These are phyloP conservation scores for Ascidia mentula DNA, from an alignment of 23 tunicate genomes.

Conservation along the genomic window DNA sequence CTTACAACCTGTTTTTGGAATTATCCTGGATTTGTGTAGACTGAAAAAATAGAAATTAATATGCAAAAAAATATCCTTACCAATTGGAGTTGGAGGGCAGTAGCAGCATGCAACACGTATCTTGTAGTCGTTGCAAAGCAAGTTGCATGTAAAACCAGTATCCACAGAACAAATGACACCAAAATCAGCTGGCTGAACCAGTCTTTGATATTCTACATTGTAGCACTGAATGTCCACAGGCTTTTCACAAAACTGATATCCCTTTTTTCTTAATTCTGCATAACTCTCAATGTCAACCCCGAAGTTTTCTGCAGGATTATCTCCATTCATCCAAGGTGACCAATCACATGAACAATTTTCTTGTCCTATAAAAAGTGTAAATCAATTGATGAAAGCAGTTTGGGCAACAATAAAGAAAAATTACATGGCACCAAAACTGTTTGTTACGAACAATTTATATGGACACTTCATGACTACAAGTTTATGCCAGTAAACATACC, in stretches of 20 bases:
- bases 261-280: slow-evolving; percentile 24
- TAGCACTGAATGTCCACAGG: slow-evolving; percentile 82
- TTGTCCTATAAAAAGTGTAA: slow-evolving; percentile 31
- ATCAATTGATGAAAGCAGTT: too few relatives aligned
- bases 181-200: background rate
- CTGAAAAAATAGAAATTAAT: too few relatives aligned
- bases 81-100: slow-evolving; percentile 74
- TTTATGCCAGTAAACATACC: too few relatives aligned
- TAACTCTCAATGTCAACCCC: slow-evolving; percentile 43
- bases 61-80: too few relatives aligned
- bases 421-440: too few relatives aligned
- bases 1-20: too few relatives aligned
- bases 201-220: slow-evolving; percentile 9
- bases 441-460: too few relatives aligned
- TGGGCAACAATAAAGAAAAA: too few relatives aligned
- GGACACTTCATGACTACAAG: too few relatives aligned
- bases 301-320: slow-evolving; percentile 22
- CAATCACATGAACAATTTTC: slow-evolving; percentile 66
- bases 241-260: slow-evolving; percentile 61
- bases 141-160: slow-evolving; percentile 45
- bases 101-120: slow-evolving; percentile 87
- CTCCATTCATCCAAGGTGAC: slow-evolving; percentile 87
- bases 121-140: slow-evolving; percentile 73
- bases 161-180: slow-evolving; percentile 37
- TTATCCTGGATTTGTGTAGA: too few relatives aligned